Conservation (phyloP, 2,888 invertebrate species). For the Tanypteryx hageni region DNA sequence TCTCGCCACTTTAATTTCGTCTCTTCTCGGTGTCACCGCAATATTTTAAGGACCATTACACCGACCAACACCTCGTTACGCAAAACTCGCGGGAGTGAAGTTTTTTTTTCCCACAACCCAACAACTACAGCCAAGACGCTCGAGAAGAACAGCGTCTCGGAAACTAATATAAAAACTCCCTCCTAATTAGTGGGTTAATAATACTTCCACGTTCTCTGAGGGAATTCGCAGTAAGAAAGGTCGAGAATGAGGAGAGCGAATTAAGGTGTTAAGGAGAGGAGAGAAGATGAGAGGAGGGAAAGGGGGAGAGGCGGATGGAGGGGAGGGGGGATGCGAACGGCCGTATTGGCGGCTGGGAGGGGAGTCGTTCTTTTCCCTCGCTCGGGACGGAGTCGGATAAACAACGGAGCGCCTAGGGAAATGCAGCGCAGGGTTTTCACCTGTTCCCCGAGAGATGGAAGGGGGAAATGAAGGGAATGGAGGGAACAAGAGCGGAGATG, state of each 20-base stretch:
- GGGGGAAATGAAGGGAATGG: neutral
- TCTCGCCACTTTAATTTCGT: neutral
- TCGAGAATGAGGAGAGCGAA: neutral
- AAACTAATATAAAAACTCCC: no score
- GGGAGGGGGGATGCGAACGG: neutral
- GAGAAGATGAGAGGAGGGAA: neutral
- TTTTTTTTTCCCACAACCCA: no score
- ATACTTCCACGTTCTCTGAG: no score
- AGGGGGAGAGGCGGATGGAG: neutral
- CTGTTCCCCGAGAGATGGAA: constrained; percentile 33
- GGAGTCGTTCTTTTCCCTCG: constrained; percentile 18
- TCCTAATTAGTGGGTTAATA: no score
- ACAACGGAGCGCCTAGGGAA: constrained; percentile 46
- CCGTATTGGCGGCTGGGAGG: neutral
- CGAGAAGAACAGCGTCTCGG: no score
- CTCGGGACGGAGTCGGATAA: constrained; percentile 24
- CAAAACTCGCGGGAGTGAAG: no score
- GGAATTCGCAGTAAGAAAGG: neutral
- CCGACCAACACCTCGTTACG: no score
- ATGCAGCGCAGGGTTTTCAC: constrained; percentile 42
- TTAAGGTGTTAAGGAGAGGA: neutral
- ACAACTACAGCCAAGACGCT: no score
- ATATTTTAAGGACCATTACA: no score
- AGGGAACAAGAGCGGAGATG: neutral
- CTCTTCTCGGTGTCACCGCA: no score